Evolutionary conservation across 2,888 invertebrate genomes (phyloP).

Genomic region (Argyresthia albistria): DNA sequence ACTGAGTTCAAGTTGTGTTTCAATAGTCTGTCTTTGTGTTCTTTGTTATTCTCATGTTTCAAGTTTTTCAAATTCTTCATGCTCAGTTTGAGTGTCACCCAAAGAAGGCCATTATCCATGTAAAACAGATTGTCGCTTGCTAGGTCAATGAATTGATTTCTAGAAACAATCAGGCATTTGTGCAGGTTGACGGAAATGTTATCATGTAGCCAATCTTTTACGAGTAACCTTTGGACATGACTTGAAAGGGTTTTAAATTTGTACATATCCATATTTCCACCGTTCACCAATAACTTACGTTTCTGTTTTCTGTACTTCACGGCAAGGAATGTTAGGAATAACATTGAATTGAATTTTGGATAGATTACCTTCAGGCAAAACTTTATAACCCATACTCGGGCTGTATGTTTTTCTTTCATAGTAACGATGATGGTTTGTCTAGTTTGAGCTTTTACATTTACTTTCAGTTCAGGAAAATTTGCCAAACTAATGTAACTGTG

Average conservation of each 20-base stretch:
- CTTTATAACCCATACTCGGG: conserved; percentile 50
- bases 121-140: conserved; percentile 60
- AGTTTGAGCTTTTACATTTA: no score
- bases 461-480: no score
- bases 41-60: conserved; percentile 20
- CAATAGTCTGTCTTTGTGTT: conserved; percentile 17
- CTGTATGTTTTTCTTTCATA: neutral
- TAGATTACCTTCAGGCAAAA: conserved; percentile 58
- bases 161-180: conserved; percentile 52
- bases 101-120: conserved; percentile 52
- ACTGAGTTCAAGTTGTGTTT: conserved; percentile 40
- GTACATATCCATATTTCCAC: conserved; percentile 34
- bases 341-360: conserved; percentile 57
- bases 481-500: no score
- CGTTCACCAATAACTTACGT: conserved; percentile 19
- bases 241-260: conserved; percentile 35
- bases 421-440: neutral
- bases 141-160: conserved; percentile 47
- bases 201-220: conserved; percentile 32
- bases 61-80: conserved; percentile 31
- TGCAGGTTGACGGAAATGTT: conserved; percentile 35
- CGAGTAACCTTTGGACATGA: conserved; percentile 26
- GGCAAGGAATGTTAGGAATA: conserved; percentile 51
- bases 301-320: conserved; percentile 51
- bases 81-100: conserved; percentile 48